Evolutionary conservation across 2,797 vertebrate species (phyloP).

Genomic region (Tenualosa thibaudeaui): DNA sequence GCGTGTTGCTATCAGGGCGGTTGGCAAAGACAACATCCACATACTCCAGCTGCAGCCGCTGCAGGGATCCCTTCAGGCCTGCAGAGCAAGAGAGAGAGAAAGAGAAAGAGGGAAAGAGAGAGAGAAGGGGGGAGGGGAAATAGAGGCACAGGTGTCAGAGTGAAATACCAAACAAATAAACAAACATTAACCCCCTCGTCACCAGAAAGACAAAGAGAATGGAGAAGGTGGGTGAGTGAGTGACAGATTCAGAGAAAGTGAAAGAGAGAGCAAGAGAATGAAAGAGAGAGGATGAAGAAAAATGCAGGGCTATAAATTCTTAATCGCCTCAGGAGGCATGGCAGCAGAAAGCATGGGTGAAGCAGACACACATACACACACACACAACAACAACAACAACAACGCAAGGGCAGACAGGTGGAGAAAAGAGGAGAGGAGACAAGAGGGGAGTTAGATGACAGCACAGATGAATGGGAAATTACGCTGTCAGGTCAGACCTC

Average conservation of each 20-base stretch:
- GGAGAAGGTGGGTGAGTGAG: conserved; percentile 24
- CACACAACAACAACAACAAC: conserved; percentile 11
- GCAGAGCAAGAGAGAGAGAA: conserved; percentile 13
- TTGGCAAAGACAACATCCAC: conserved; percentile 99
- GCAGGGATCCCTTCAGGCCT: conserved; percentile 94
- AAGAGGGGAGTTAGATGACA: conserved; percentile 31
- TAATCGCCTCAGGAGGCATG: background rate
- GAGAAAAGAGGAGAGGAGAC: conserved; percentile 40
- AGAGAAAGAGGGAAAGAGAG: background rate
- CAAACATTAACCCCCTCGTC: background rate
- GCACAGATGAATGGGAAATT: conserved; percentile 36
- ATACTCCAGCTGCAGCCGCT: conserved; percentile 96
- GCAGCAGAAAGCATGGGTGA: background rate
- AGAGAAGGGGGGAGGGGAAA: background rate
- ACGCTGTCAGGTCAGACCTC: conserved; percentile 36
- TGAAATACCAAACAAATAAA: conserved; percentile 4
- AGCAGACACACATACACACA: background rate
- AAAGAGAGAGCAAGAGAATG: conserved; percentile 24
- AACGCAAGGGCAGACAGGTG: conserved; percentile 34
- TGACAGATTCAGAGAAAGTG: conserved; percentile 30
- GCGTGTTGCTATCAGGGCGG: conserved; percentile 93
- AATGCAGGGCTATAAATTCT: conserved; percentile 6
- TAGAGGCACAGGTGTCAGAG: conserved; percentile 1
- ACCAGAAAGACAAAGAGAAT: conserved; percentile 51
- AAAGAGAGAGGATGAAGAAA: conserved; percentile 33